Evolutionary conservation across 2,797 vertebrate genomes (phyloP).

Genomic region (Uromys caudimaculatus): DNA sequence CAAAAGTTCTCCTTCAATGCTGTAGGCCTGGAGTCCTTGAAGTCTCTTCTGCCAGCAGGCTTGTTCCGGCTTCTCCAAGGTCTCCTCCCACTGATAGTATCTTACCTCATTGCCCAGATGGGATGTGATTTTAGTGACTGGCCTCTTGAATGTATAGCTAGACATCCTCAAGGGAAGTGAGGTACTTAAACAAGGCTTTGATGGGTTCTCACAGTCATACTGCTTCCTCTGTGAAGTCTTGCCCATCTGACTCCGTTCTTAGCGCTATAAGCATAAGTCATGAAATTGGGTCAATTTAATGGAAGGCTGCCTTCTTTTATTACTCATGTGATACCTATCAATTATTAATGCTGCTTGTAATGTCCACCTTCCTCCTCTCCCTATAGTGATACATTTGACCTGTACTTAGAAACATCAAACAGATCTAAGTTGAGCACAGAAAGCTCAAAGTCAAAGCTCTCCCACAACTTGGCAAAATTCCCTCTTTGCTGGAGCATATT

Average conservation of each 20-base stretch:
- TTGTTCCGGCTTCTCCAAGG: conserved; percentile 64
- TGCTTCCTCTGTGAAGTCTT: conserved; percentile 58
- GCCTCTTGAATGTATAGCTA: conserved; percentile 39
- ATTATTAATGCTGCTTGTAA: background rate
- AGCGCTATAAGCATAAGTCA: conserved; percentile 35
- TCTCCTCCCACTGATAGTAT: conserved; percentile 53
- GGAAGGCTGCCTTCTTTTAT: background rate
- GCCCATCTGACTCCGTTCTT: conserved; percentile 46
- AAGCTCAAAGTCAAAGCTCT: background rate
- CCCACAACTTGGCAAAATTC: background rate
- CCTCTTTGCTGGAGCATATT: background rate
- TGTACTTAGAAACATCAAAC: background rate
- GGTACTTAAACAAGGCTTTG: background rate
- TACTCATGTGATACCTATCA: background rate
- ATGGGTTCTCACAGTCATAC: background rate
- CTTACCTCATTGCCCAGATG: conserved; percentile 63
- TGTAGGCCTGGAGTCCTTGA: conserved; percentile 66
- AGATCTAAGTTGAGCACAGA: background rate
- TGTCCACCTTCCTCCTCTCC: background rate
- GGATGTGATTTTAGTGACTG: conserved; percentile 63
- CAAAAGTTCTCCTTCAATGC: conserved; percentile 36
- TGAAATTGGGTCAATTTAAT: background rate
- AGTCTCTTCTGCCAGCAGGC: conserved; percentile 69
- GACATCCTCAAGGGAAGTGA: conserved; percentile 68
- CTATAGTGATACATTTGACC: background rate